Evolutionary conservation across 30 jellyfish, hydroid and myxozoan species (phyloP).

Genomic region (Catostylus mosaicus): DNA sequence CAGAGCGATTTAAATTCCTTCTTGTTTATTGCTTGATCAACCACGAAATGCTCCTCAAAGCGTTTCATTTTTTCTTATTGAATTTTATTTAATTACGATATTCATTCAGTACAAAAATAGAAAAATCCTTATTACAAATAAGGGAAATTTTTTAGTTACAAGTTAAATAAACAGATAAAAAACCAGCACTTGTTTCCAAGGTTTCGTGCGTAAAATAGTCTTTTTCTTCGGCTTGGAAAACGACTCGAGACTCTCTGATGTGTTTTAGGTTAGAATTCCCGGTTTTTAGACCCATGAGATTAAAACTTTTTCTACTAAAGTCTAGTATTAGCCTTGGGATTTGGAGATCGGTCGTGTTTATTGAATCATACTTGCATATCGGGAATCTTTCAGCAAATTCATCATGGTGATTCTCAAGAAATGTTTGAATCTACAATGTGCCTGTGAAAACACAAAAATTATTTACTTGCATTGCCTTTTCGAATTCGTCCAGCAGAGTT

Average conservation of each 20-base stretch:
- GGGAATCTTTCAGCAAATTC: conserved; percentile 26
- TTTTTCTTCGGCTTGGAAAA: conserved; percentile 20
- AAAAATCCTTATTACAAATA: conserved; percentile 22
- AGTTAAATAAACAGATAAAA: not conserved
- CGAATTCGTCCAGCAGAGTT: conserved; percentile 83
- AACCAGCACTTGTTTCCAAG: not conserved
- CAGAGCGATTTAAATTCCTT: no score
- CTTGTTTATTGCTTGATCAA: no score
- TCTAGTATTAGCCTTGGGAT: conserved; percentile 47
- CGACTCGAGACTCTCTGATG: conserved; percentile 1
- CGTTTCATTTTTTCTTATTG: not conserved
- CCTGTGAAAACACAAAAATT: not conserved
- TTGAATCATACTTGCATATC: conserved; percentile 14
- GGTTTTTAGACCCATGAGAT: conserved; percentile 14
- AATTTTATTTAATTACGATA: conserved; percentile 4
- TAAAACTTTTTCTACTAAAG: conserved; percentile 31
- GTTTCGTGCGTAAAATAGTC: conserved; percentile 13
- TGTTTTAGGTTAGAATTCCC: not conserved
- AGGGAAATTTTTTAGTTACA: not conserved
- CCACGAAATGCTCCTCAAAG: no score
- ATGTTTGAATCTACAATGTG: not conserved
- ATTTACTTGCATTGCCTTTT: conserved; percentile 87
- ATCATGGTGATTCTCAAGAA: conserved; percentile 9
- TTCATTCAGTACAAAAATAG: conserved; percentile 11
- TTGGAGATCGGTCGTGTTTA: conserved; percentile 44